Evolutionary conservation across 1,140 invertebrate species (phyloP).

Genomic region (Pseudomyrmex concolor): DNA sequence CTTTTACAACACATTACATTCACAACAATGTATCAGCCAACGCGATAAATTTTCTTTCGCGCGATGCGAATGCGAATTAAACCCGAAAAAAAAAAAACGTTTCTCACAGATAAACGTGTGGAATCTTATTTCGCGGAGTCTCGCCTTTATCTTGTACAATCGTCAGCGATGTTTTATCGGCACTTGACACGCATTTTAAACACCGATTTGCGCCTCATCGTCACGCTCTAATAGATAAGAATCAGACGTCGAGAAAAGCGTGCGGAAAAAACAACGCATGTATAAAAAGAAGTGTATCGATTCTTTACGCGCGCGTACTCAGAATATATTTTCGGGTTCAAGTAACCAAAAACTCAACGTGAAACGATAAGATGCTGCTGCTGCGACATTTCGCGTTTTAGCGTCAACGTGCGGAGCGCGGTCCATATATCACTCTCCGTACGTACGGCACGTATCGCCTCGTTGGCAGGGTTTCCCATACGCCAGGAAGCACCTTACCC

Average conservation of each 20-base stretch:
- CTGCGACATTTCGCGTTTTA: slow-evolving; percentile 57
- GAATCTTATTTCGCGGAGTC: slow-evolving; percentile 10
- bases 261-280: neutral
- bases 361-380: slow-evolving; percentile 25
- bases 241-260: neutral
- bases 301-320: neutral
- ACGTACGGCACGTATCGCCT: slow-evolving; percentile 12
- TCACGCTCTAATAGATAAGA: too few relatives aligned
- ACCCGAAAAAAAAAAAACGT: neutral
- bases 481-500: slow-evolving; percentile 28
- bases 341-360: slow-evolving; percentile 33
- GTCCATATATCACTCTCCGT: slow-evolving; percentile 51
- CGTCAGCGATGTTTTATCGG: slow-evolving; percentile 4
- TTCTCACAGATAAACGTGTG: neutral
- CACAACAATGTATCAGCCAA: slow-evolving; percentile 41
- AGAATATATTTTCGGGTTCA: slow-evolving; percentile 57
- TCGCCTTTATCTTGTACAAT: neutral
- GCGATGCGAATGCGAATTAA: slow-evolving; percentile 28
- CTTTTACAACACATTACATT: slow-evolving; percentile 47
- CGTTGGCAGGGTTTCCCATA: slow-evolving; percentile 11
- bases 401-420: slow-evolving; percentile 18
- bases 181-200: neutral
- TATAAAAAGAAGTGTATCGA: slow-evolving; percentile 4
- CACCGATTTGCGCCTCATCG: neutral
- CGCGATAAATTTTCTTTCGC: neutral